Evolutionary conservation across 2,888 invertebrate genomes (phyloP).

Genomic region (Polyommatus iphigenia): DNA sequence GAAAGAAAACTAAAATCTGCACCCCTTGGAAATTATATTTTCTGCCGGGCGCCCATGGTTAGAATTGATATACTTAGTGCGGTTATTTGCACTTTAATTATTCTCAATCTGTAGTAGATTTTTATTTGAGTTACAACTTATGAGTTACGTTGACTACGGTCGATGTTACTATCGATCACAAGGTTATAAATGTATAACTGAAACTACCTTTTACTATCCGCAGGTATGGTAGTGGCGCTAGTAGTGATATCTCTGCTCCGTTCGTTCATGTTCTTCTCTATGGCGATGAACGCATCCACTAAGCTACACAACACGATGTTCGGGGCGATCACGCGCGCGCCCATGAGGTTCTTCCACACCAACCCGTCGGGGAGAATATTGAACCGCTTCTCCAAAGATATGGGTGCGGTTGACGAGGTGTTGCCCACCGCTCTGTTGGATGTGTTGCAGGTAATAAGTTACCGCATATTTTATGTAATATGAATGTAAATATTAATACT

Average conservation of each 20-base stretch:
- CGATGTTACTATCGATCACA: too few relatives aligned
- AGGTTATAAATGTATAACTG: too few relatives aligned
- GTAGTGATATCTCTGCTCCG: conserved; percentile 74
- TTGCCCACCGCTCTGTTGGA: conserved; percentile 82
- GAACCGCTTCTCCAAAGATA: conserved; percentile 94
- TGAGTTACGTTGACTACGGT: too few relatives aligned
- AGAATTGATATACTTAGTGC: too few relatives aligned
- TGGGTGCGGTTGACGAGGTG: conserved; percentile 86
- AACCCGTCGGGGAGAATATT: conserved; percentile 91
- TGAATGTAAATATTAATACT: background rate
- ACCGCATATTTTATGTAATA: background rate
- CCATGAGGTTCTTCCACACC: conserved; percentile 92
- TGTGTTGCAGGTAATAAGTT: conserved; percentile 71
- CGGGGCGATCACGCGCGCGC: conserved; percentile 87
- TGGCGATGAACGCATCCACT: conserved; percentile 87
- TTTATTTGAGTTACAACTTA: too few relatives aligned
- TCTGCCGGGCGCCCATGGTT: too few relatives aligned
- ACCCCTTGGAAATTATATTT: too few relatives aligned
- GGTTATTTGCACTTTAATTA: too few relatives aligned
- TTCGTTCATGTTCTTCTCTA: conserved; percentile 81
- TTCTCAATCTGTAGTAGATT: too few relatives aligned
- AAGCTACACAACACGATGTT: conserved; percentile 92
- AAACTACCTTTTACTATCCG: too few relatives aligned
- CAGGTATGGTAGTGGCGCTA: conserved; percentile 72
- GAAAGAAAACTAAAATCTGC: too few relatives aligned